Conservation (phyloP, 2,113 vertebrate species). For the Proterorhinus semilunaris region DNA sequence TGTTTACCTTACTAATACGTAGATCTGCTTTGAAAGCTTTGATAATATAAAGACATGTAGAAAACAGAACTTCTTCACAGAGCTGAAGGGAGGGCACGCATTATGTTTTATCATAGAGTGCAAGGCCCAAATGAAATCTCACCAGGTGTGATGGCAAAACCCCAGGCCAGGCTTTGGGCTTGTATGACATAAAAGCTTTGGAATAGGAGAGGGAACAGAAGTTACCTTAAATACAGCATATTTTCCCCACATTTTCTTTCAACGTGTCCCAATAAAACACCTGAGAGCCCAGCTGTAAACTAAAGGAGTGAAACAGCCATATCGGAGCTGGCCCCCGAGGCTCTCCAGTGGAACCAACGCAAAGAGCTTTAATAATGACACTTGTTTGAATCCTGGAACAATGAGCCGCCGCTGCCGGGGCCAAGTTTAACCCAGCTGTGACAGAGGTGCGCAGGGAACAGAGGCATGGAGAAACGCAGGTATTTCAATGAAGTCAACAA, state of each 20-base stretch:
- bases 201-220: not conserved
- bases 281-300: slow-evolving; percentile 31
- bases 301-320: slow-evolving; percentile 33
- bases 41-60: not conserved
- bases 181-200: not conserved
- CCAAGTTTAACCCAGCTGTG: slow-evolving; percentile 58
- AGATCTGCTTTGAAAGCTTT: no score
- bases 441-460: slow-evolving; percentile 27
- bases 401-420: slow-evolving; percentile 59
- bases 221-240: not conserved
- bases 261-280: slow-evolving; percentile 9
- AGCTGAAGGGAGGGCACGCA: not conserved
- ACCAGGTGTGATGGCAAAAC: not conserved
- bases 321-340: slow-evolving; percentile 39
- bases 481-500: slow-evolving; percentile 18
- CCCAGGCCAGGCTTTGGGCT: not conserved
- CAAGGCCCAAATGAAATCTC: not conserved
- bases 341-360: slow-evolving; percentile 36
- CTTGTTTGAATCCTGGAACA: slow-evolving; percentile 66
- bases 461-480: slow-evolving; percentile 18
- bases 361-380: slow-evolving; percentile 57
- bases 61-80: not conserved
- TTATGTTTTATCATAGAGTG: not conserved
- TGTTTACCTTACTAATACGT: no score
- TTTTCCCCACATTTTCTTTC: not conserved